phyloP scores from a whole-genome alignment of 2,797 vertebrate genomes.

The Phyllotis vaccarum region DNA sequence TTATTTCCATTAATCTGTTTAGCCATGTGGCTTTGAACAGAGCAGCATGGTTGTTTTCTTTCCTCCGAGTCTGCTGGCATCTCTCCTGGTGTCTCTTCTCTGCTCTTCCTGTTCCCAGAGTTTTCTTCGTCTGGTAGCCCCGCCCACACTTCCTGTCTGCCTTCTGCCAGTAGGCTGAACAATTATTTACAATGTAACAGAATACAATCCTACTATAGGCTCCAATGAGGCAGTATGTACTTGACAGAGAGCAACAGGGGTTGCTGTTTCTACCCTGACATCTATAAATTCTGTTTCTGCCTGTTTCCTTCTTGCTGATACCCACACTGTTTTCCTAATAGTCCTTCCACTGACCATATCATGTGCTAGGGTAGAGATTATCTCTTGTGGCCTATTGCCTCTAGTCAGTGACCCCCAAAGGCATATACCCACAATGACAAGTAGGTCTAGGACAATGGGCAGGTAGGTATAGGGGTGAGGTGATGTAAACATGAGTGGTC shows the following conservation, averaged over 20 bases:
- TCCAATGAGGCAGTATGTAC: not conserved
- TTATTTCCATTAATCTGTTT: too few species aligned
- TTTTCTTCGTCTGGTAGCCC: too few species aligned
- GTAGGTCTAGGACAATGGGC: not conserved
- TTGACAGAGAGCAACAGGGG: not conserved
- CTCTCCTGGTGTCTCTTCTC: too few species aligned
- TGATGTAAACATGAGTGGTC: too few species aligned
- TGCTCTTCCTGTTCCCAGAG: too few species aligned
- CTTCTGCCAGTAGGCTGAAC: too few species aligned
- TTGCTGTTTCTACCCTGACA: fast-evolving
- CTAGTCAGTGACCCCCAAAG: not conserved
- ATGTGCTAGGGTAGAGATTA: not conserved
- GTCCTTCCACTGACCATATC: not conserved
- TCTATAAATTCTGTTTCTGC: not conserved
- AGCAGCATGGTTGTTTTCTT: too few species aligned
- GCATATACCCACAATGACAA: not conserved
- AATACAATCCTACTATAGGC: too few species aligned
- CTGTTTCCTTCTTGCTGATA: not conserved
- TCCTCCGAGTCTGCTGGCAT: too few species aligned
- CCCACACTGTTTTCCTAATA: not conserved
- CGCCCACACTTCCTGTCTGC: too few species aligned
- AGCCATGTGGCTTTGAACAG: too few species aligned
- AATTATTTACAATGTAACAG: too few species aligned
- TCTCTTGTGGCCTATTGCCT: not conserved
- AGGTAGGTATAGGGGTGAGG: not conserved